Evolutionary conservation across 2,113 vertebrate species (phyloP).

Genomic region (Amblyornis subalaris): DNA sequence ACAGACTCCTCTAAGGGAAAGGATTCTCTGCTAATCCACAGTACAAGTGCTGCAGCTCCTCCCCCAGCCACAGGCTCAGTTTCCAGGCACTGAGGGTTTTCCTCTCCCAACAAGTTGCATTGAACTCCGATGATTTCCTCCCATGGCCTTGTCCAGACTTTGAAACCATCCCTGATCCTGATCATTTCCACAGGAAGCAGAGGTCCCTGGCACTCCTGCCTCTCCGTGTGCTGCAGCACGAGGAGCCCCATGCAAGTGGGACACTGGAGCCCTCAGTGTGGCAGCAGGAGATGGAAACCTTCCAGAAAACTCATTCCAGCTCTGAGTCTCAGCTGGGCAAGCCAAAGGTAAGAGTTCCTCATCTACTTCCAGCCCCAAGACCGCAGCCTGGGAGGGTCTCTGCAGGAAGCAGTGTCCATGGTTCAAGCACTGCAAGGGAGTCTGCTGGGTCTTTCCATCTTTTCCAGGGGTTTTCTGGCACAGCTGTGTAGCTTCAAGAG

Average conservation of each 20-base stretch:
- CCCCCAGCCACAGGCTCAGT: neutral
- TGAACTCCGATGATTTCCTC: neutral
- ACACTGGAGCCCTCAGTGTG: neutral
- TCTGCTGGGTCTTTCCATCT: neutral
- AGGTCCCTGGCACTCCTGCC: neutral
- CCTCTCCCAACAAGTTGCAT: neutral
- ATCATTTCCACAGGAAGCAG: neutral
- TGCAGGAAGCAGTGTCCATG: fast-evolving
- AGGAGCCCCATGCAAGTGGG: neutral
- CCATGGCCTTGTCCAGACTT: neutral
- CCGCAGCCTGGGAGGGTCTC: neutral
- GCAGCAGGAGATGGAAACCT: neutral
- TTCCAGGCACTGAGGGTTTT: neutral
- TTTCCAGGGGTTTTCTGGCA: neutral
- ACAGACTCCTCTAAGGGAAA: neutral
- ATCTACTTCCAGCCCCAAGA: neutral
- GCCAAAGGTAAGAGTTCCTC: neutral
- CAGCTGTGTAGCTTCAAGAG: neutral
- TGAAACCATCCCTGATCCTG: neutral
- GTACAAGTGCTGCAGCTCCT: neutral
- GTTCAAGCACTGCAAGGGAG: neutral
- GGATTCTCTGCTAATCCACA: neutral
- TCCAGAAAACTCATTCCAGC: neutral
- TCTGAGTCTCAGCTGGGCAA: neutral
- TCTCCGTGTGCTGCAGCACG: fast-evolving